phyloP scores from a whole-genome alignment of 1,140 invertebrate species.

The Apis mellifera region Amel_HAv3.1 CM009940.2:8026001-8026500 shows the following conservation, averaged over 20 bases:
- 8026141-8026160: constrained; percentile 92
- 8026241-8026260: constrained; percentile 21
- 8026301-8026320: constrained; percentile 84
- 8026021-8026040: background rate
- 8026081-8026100: constrained; percentile 96
- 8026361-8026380: constrained; percentile 93
- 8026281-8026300: constrained; percentile 2
- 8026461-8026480: constrained; percentile 86
- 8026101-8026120: constrained; percentile 95
- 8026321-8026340: constrained; percentile 91
- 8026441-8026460: constrained; percentile 81
- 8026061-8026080: constrained; percentile 95
- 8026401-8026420: constrained; percentile 94
- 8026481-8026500: constrained; percentile 16
- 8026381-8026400: constrained; percentile 91
- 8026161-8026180: constrained; percentile 91
- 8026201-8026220: constrained; percentile 94
- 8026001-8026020: constrained; percentile 17
- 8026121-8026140: constrained; percentile 86
- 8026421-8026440: constrained; percentile 94
- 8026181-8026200: constrained; percentile 90
- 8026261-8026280: constrained; percentile 35
- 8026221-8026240: constrained; percentile 56
- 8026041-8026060: constrained; percentile 91
- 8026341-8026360: constrained; percentile 97